A percentile compares a stretch with the other conserved stretches of the same genome.
Conservation (phyloP, 2,113 vertebrate genomes). For the Cranoglanis bouderius region DNA sequence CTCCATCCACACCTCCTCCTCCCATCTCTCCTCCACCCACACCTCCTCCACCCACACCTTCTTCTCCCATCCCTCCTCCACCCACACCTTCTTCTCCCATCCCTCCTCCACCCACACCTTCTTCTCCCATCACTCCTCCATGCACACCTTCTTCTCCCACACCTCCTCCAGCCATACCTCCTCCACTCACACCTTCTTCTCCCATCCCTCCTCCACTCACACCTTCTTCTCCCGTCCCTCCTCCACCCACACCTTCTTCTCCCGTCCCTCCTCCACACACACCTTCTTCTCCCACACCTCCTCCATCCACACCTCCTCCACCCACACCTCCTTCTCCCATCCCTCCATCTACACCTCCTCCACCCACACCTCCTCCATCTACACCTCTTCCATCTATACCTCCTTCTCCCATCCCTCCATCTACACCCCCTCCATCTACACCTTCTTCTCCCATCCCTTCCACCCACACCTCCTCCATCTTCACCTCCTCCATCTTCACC, state of each 20-base stretch:
- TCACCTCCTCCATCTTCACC: too few species aligned
- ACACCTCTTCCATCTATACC: background rate
- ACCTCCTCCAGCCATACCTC: background rate
- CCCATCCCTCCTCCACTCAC: constrained; percentile 58
- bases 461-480: too few species aligned
- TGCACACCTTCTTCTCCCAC: background rate
- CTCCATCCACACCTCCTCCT: background rate
- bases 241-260: background rate
- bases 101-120: background rate
- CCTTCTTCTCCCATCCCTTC: background rate
- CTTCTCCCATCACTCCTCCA: background rate
- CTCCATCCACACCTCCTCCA: background rate
- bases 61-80: background rate
- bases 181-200: constrained; percentile 62
- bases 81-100: background rate
- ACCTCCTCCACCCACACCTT: too few species aligned
- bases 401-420: background rate
- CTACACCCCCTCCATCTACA: background rate
- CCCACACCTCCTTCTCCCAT: background rate
- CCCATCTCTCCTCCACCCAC: background rate
- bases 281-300: background rate
- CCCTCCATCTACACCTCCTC: constrained; percentile 56
- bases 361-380: constrained; percentile 62
- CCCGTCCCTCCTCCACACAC: background rate
- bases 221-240: background rate